A percentile compares a stretch with the other conserved stretches of the same genome.
These are phyloP conservation scores for Gandaritis pyraliata DNA, from an alignment of 2,888 invertebrate species.

Conservation along the genomic window DNA sequence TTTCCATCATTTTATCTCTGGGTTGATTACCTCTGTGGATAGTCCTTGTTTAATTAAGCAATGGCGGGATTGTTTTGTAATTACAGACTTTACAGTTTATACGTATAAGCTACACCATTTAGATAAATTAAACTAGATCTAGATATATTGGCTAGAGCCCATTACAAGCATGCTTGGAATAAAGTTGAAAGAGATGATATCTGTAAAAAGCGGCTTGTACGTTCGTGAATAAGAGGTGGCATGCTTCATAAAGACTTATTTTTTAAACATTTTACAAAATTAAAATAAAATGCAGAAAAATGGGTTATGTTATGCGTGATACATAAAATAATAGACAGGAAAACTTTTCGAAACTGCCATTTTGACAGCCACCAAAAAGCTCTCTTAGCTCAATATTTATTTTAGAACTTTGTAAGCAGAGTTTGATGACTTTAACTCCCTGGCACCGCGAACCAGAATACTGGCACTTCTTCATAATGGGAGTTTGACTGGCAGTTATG, in stretches of 20 bases:
- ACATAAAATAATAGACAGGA: too few species aligned
- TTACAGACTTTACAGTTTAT: constrained; percentile 20
- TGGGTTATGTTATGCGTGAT: too few species aligned
- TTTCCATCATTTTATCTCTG: not conserved
- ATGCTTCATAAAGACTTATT: too few species aligned
- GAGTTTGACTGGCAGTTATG: too few species aligned
- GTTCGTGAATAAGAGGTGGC: not conserved
- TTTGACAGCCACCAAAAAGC: too few species aligned
- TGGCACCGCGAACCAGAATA: too few species aligned
- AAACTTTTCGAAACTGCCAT: too few species aligned
- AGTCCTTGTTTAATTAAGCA: not conserved
- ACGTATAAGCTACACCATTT: constrained; percentile 6
- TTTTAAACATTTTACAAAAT: too few species aligned
- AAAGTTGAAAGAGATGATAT: constrained; percentile 26
- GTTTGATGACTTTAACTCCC: too few species aligned
- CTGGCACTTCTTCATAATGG: too few species aligned
- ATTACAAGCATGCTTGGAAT: constrained; percentile 30
- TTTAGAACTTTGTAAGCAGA: too few species aligned
- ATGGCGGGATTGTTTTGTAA: constrained; percentile 18
- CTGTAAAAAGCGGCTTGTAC: not conserved
- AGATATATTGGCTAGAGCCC: constrained; percentile 1
- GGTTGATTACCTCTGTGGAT: not conserved
- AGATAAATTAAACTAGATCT: constrained; percentile 27
- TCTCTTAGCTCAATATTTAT: too few species aligned
- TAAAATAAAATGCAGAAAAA: not conserved